Percentiles rank a stretch among this genome's conserved stretches.
Conservation (phyloP, 2,113 vertebrate species). For the Capreolus pygargus region DNA sequence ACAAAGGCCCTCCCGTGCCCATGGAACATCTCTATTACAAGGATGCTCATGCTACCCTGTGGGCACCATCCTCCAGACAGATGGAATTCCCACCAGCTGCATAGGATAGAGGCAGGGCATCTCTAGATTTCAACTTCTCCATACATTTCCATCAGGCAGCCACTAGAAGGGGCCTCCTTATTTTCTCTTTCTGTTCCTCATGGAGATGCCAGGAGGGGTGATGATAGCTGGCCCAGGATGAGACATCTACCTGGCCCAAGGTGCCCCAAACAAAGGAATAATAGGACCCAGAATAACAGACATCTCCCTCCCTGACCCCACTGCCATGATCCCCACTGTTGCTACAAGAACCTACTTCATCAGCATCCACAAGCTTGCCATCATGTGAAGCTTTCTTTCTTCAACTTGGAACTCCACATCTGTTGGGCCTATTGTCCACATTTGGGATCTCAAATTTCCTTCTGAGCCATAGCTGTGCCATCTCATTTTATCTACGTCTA, state of each 20-base stretch:
- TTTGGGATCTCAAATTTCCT: not conserved
- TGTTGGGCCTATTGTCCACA: not conserved
- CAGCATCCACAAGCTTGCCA: too few species aligned
- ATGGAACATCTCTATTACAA: not conserved
- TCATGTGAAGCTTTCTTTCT: not conserved
- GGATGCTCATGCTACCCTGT: accelerated
- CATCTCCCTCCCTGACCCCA: not conserved
- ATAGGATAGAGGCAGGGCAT: not conserved
- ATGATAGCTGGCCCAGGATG: not conserved
- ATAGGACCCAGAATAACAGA: not conserved
- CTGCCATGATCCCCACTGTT: not conserved
- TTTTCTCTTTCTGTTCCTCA: not conserved
- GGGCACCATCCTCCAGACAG: not conserved
- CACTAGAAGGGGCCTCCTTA: too few species aligned
- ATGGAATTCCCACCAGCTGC: accelerated
- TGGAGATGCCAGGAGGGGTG: not conserved
- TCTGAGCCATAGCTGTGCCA: not conserved
- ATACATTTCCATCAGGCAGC: not conserved
- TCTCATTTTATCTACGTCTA: accelerated
- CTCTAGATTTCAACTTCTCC: not conserved
- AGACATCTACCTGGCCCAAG: not conserved
- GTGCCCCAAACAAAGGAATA: not conserved
- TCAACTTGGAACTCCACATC: not conserved
- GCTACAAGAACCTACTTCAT: too few species aligned
- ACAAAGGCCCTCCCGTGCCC: not conserved